These are phyloP conservation scores for Centropus bengalensis DNA, from an alignment of 2,113 vertebrate genomes.

Conservation along the genomic window DNA sequence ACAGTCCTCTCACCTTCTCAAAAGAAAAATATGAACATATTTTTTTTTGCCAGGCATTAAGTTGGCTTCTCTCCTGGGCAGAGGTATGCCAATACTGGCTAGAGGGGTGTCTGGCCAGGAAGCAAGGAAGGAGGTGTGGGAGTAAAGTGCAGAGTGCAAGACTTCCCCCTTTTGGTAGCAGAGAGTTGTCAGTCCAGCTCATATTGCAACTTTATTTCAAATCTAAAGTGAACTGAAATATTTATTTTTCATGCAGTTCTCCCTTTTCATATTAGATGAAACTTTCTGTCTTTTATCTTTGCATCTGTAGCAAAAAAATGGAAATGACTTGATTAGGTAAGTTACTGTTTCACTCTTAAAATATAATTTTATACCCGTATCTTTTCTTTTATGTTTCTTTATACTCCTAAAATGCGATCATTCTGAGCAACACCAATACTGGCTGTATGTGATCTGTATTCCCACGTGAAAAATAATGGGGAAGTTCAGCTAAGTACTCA, in stretches of 20 bases:
- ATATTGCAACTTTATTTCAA: neutral
- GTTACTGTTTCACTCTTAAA: neutral
- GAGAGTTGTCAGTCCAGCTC: neutral
- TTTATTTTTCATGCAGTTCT: neutral
- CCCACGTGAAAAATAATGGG: neutral
- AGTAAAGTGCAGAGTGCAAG: slow-evolving; percentile 23
- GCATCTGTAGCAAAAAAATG: neutral
- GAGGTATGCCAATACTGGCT: neutral
- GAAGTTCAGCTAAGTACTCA: neutral
- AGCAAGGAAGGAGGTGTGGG: neutral
- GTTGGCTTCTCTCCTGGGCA: neutral
- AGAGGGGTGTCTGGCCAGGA: neutral
- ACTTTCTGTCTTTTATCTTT: neutral
- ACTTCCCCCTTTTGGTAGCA: slow-evolving; percentile 54
- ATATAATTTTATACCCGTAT: neutral
- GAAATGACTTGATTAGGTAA: neutral
- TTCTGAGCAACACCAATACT: neutral
- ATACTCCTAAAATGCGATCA: neutral
- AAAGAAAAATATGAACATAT: neutral
- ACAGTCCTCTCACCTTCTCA: neutral
- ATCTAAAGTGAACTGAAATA: neutral
- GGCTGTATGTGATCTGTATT: neutral
- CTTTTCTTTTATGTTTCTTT: neutral
- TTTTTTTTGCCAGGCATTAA: neutral
- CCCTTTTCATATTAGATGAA: neutral